Evolutionary conservation across 2,888 invertebrate genomes (phyloP).

Genomic region (Dryococelus australis): DNA sequence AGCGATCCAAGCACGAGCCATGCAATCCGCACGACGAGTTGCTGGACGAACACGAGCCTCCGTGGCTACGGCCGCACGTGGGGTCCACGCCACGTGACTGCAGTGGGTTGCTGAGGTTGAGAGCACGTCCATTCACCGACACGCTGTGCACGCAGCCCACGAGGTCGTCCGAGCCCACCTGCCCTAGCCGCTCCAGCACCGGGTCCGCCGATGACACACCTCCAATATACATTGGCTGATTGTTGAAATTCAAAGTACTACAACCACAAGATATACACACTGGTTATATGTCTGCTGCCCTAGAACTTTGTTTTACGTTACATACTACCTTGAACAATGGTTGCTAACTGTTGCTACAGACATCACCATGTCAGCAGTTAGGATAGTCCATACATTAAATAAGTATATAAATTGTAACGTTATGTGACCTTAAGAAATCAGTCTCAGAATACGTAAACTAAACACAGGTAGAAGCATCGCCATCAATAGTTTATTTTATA

Average conservation of each 20-base stretch:
- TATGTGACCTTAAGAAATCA: too few species aligned
- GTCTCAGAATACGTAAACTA: too few species aligned
- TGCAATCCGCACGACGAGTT: conserved; percentile 49
- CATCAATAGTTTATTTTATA: too few species aligned
- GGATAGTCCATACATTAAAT: not conserved
- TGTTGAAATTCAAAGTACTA: conserved; percentile 91
- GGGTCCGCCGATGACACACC: conserved; percentile 87
- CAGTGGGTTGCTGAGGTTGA: conserved; percentile 82
- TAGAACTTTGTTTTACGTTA: too few species aligned
- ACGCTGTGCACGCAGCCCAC: conserved; percentile 94
- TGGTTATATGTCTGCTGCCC: too few species aligned
- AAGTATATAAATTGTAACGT: not conserved
- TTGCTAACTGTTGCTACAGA: not conserved
- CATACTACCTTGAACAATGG: conserved; percentile 22
- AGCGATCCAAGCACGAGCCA: conserved; percentile 78
- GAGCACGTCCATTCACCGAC: conserved; percentile 81
- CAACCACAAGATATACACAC: conserved; percentile 48
- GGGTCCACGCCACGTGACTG: conserved; percentile 75
- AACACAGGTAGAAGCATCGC: too few species aligned
- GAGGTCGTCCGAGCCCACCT: conserved; percentile 90
- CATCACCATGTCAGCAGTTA: not conserved
- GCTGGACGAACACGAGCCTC: conserved; percentile 52
- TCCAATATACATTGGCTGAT: conserved; percentile 84
- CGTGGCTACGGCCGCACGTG: conserved; percentile 72
- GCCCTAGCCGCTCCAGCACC: conserved; percentile 86